Evolutionary conservation across 2,888 invertebrate species (phyloP), one percentile per base, ranked within the genome.

Genomic region (Gymnoscelis rufifasciata): DNA sequence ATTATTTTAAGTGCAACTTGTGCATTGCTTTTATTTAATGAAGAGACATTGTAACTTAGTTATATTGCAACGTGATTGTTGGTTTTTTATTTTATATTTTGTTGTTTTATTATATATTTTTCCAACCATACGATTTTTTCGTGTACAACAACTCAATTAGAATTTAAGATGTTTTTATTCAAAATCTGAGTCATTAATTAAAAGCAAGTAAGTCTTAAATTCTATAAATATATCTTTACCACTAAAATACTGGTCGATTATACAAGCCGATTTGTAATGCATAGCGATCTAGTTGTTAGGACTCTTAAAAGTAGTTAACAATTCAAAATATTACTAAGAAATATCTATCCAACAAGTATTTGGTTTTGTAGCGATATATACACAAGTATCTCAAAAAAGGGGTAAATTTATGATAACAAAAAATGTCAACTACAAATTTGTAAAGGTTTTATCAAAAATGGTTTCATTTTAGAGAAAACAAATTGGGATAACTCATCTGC

Each of bases 221-320:
- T 39, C 38, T 43, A 40, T 27, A 29, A 44, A 43, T 43, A 15
- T 41, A 47, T n/a, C 19, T 14, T 46, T 54, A 52, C 15, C 38
- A 47, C 52, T 54, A 54, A 52, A 66, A 70, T 67, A 72, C 68
- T 75, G 75, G 75, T 76, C 75, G 65, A 73, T 68, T 69, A 66
- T 66, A 68, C 68, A 72, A 74, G 72, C 71, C 65, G 51, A 63
- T 64, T 57, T 64, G 43, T 54, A 40, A 52, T 52, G 49, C 49
- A 60, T 71, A 74, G 76, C 78, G 62, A 60, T 71, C 69, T 74
- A 78, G 19, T 19, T 69, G 64, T 55, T 49, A 58, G 69, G 65
- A 61, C 60, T 59, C 84, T 87, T 87, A 87, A 64, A 86, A 87
- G 87, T 87, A 87, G 87, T 84, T 77, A 87, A 87, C 87, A 82